Conservation (phyloP, 2,113 vertebrate species). For the Vanacampus margaritifer region DNA sequence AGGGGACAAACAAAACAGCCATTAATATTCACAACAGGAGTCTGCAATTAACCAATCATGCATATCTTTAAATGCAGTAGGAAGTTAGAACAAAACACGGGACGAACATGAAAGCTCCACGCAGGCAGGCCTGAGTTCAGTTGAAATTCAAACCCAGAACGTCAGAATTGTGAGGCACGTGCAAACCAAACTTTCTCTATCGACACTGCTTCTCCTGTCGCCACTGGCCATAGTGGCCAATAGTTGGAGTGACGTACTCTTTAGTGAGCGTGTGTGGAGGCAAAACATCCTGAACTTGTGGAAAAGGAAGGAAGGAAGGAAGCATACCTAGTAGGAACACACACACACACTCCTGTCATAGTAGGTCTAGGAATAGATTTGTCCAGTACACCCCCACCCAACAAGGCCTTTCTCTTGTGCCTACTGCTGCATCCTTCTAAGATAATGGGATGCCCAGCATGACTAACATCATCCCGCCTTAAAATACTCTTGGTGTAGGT, state of each 20-base stretch:
- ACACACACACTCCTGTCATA: slow-evolving; percentile 39
- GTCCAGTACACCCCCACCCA: slow-evolving; percentile 40
- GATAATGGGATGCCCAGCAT: slow-evolving; percentile 46
- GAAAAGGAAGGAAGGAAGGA: slow-evolving; percentile 67
- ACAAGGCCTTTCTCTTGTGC: slow-evolving; percentile 32
- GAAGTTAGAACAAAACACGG: neutral
- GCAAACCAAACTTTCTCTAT: neutral
- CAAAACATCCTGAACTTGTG: slow-evolving; percentile 45
- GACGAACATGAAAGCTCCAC: neutral
- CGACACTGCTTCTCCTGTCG: neutral
- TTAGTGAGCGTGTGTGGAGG: slow-evolving; percentile 9
- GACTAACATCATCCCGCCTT: slow-evolving; percentile 35
- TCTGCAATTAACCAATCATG: too few species aligned
- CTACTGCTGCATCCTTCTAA: slow-evolving; percentile 22
- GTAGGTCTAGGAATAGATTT: slow-evolving; percentile 50
- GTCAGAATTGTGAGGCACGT: neutral
- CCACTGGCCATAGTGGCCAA: neutral
- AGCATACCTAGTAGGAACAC: slow-evolving; percentile 47
- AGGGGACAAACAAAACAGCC: too few species aligned
- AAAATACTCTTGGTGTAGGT: slow-evolving; percentile 41
- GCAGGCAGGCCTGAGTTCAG: neutral
- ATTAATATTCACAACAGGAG: too few species aligned
- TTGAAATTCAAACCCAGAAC: neutral
- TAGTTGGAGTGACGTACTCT: neutral
- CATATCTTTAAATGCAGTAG: too few species aligned